These are phyloP conservation scores for Pterostichus niger DNA, from an alignment of 2,888 invertebrate species.

Conservation along the genomic window DNA sequence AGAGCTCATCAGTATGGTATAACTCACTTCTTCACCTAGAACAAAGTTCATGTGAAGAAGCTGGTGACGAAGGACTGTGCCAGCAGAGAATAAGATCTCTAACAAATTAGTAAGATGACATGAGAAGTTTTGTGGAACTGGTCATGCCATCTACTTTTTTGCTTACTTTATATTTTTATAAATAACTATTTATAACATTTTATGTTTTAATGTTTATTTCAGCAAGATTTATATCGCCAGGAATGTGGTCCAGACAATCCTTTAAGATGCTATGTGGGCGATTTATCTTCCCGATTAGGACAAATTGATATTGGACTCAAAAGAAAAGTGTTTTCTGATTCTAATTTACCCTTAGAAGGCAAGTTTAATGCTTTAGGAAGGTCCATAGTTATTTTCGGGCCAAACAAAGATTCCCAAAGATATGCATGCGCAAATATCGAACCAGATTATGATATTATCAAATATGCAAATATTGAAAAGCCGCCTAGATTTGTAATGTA, in stretches of 20 bases:
- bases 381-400: conserved; percentile 90
- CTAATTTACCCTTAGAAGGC: conserved; percentile 92
- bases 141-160: no score
- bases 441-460: conserved; percentile 93
- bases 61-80: no score
- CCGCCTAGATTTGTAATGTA: conserved; percentile 94
- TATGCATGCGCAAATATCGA: conserved; percentile 95
- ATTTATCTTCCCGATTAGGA: conserved; percentile 91
- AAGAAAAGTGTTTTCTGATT: conserved; percentile 89
- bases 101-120: no score
- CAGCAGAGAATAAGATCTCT: no score
- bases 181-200: no score
- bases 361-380: conserved; percentile 88
- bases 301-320: conserved; percentile 89
- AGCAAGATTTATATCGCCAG: conserved; percentile 90
- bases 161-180: no score
- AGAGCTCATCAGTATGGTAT: no score
- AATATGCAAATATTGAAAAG: conserved; percentile 91
- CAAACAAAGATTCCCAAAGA: conserved; percentile 84
- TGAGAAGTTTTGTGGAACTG: no score
- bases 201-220: conserved; percentile 68
- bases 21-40: no score
- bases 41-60: no score
- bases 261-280: conserved; percentile 93
- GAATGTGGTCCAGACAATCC: conserved; percentile 95